Percentiles rank a stretch among this genome's conserved stretches.
Evolutionary conservation across 2,888 invertebrate species (phyloP).

Genomic region (Melanchra persicariae): DNA sequence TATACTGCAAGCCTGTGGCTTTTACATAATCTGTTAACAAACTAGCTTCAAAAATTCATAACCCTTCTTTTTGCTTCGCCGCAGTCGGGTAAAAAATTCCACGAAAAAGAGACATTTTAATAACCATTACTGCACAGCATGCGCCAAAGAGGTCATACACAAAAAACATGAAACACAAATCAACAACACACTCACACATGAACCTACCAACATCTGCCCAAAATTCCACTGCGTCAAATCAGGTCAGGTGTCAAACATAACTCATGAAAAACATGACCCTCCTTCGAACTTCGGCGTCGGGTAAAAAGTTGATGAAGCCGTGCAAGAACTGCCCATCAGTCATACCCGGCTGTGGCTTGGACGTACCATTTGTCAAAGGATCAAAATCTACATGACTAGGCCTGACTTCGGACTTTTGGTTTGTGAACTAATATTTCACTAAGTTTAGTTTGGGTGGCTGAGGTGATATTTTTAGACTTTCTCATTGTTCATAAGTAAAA

Average conservation of each 20-base stretch:
- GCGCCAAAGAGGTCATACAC: not conserved
- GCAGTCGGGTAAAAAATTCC: no score
- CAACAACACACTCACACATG: not conserved
- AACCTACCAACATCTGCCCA: not conserved
- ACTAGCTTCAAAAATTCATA: not conserved
- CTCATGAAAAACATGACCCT: slow-evolving; percentile 51
- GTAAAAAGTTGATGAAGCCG: slow-evolving; percentile 72
- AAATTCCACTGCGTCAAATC: slow-evolving; percentile 49
- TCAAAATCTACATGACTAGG: slow-evolving; percentile 67
- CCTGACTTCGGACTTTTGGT: slow-evolving; percentile 53
- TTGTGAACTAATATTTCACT: slow-evolving; percentile 28
- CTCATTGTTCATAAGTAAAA: no score
- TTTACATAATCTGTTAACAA: not conserved
- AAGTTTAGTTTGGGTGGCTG: not conserved
- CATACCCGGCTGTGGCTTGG: slow-evolving; percentile 73
- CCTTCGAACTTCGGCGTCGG: slow-evolving; percentile 40
- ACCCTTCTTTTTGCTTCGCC: no score
- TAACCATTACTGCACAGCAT: not conserved
- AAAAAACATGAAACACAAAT: not conserved
- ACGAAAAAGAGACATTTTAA: not conserved
- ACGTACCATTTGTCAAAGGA: slow-evolving; percentile 77
- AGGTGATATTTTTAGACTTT: not conserved
- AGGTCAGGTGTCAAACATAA: slow-evolving; percentile 57
- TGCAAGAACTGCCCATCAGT: slow-evolving; percentile 78
- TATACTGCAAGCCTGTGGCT: not conserved